Conservation (phyloP, 2,888 invertebrate genomes). For the Drosophila cognata region DNA sequence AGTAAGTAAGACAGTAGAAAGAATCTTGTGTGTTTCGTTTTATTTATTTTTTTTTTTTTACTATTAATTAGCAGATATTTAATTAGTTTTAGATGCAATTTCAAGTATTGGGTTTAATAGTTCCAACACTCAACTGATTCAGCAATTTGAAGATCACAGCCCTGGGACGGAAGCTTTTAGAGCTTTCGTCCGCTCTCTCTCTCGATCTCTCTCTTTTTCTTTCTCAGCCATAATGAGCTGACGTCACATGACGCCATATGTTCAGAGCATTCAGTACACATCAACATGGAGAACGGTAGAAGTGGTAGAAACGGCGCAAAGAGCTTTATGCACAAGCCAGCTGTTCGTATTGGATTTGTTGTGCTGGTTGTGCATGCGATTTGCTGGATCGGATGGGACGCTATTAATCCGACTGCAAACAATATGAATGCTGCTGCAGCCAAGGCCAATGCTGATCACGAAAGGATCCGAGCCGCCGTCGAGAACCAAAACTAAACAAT, state of each 20-base stretch:
- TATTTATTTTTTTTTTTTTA: background rate
- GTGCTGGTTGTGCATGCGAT: conserved; percentile 66
- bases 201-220: background rate
- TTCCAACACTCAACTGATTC: background rate
- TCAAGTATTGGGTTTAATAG: background rate
- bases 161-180: conserved; percentile 9
- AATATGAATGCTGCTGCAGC: conserved; percentile 12
- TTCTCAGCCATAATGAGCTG: background rate
- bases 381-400: conserved; percentile 70
- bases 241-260: background rate
- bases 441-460: conserved; percentile 48
- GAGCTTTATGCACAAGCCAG: conserved; percentile 52
- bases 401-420: conserved; percentile 36
- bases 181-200: conserved; percentile 10
- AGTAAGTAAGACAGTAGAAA: background rate
- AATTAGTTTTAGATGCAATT: background rate
- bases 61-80: background rate
- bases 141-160: conserved; percentile 1
- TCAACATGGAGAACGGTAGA: conserved; percentile 47
- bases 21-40: background rate
- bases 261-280: conserved; percentile 17
- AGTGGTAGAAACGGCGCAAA: conserved; percentile 24
- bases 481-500: conserved; percentile 26
- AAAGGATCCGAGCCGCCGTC: conserved; percentile 50
- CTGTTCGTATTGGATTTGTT: conserved; percentile 69